These are phyloP conservation scores for Gnatocerus cornutus DNA, from an alignment of 2,888 invertebrate species.

Conservation along the genomic window DNA sequence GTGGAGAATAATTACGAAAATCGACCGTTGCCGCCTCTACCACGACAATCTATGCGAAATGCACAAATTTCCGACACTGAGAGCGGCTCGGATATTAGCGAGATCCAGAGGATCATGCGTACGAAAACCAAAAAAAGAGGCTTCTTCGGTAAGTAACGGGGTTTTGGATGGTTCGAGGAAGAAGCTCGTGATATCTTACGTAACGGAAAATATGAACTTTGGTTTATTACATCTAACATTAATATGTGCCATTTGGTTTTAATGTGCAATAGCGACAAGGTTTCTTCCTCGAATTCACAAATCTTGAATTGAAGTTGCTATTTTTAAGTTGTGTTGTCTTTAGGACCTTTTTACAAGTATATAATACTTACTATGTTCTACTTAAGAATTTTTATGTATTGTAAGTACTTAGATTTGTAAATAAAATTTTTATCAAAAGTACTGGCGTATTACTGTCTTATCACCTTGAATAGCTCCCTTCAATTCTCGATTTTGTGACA, in stretches of 20 bases:
- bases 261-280: slow-evolving; percentile 40
- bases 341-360: slow-evolving; percentile 13
- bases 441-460: slow-evolving; percentile 27
- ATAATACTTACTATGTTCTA: slow-evolving; percentile 27
- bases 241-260: slow-evolving; percentile 22
- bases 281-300: slow-evolving; percentile 59
- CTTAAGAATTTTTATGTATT: slow-evolving; percentile 37
- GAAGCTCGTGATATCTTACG: slow-evolving; percentile 40
- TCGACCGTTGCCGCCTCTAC: slow-evolving; percentile 70
- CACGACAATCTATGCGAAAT: slow-evolving; percentile 52
- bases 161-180: slow-evolving; percentile 56
- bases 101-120: slow-evolving; percentile 78
- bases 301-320: slow-evolving; percentile 67
- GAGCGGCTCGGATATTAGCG: slow-evolving; percentile 83
- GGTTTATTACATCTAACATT: background rate
- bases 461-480: slow-evolving; percentile 38
- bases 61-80: slow-evolving; percentile 75
- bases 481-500: slow-evolving; percentile 47
- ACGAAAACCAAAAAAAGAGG: slow-evolving; percentile 63
- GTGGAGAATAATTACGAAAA: slow-evolving; percentile 42
- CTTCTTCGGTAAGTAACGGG: slow-evolving; percentile 63
- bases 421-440: slow-evolving; percentile 44
- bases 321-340: slow-evolving; percentile 50
- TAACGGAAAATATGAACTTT: background rate
- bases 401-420: slow-evolving; percentile 41